These are phyloP conservation scores for Microcebus ravelobensis DNA, from an alignment of 2,113 vertebrate genomes.

Conservation along the genomic window DNA sequence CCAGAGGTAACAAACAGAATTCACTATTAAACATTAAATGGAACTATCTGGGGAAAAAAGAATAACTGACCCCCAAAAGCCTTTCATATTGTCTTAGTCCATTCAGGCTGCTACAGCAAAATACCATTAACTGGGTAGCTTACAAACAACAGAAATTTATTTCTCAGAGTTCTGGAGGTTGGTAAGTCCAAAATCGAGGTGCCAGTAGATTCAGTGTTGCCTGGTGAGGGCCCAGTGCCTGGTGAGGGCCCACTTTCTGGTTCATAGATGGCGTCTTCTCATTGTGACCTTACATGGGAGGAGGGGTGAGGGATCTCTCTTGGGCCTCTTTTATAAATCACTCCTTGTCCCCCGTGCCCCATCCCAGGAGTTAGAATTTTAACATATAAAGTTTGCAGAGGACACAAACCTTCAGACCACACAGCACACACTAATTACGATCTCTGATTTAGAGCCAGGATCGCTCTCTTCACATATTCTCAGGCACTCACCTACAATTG, in stretches of 20 bases:
- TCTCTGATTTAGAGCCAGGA: constrained; percentile 45
- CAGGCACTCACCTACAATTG: constrained; percentile 47
- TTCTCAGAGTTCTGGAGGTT: background rate
- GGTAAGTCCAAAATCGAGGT: background rate
- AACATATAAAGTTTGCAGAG: background rate
- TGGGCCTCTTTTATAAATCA: background rate
- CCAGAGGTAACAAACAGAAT: background rate
- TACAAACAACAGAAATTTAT: background rate
- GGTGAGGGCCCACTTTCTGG: background rate
- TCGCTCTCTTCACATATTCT: constrained; percentile 53
- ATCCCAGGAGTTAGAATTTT: background rate
- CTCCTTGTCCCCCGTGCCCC: background rate
- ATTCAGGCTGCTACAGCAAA: background rate
- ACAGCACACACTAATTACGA: background rate
- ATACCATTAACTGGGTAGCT: background rate
- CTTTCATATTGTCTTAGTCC: constrained; percentile 8
- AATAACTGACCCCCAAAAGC: constrained; percentile 36
- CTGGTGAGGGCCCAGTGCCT: background rate
- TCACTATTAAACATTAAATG: constrained; percentile 25
- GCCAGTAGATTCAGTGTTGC: background rate
- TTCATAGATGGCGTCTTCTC: background rate
- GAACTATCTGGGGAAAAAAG: constrained; percentile 23
- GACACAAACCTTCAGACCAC: background rate
- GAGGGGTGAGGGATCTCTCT: background rate
- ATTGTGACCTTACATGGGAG: background rate